Base-by-base conservation (phyloP, 2,797 vertebrate genomes). In the Lindbergichthys nudifrons region DNA sequence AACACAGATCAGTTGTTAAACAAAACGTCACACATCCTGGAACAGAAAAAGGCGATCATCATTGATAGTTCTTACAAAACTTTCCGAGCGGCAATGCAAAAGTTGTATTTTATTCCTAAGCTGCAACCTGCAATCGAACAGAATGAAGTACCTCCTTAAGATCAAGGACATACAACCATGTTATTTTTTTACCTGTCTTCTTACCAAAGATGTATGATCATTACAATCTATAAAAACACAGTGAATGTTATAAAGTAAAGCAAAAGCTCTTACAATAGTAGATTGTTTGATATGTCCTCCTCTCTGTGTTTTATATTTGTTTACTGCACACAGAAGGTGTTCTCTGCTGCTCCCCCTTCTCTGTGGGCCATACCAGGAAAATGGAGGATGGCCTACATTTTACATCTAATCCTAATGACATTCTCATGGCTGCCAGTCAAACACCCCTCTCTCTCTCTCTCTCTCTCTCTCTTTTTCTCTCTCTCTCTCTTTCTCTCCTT, bases 361-460 rank as follows among this genome's bases (percentile, higher is more conserved):
- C 84, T 79, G 50, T 83, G 78, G 63, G 47, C 78, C 81, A 70
- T 23, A 68, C 45, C 52, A 67, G 41, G 46, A 83, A 86, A 82
- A 87, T 65, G 65, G 72, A 78, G 68, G 80, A 78, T 88, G 88
- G 75, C 83, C 87, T 85, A 88, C 68, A 87, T 88, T 89, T 85
- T 83, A 83, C 59, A 81, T 79, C 76, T 89, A 90, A 87, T 91
- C 85, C 86, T 91, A 87, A 88, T 86, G 84, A 87, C 89, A 88
- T 87, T 85, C 77, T 86, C 80, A 84, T 79, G 77, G 87, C 80
- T 90, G 87, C 87, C 83, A 91, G 83, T 89, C 88, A 86, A 54
- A 39, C 69, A 60, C 67, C 63, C 52, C 74, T 79, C 45, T 56
- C 52, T 61, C 26, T 43, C 26, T 59, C 5, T 13, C 18, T 41